Evolutionary conservation across 2,888 invertebrate genomes (phyloP), one percentile per base, ranked within the genome.

Genomic region (Matsumyia berberina): DNA sequence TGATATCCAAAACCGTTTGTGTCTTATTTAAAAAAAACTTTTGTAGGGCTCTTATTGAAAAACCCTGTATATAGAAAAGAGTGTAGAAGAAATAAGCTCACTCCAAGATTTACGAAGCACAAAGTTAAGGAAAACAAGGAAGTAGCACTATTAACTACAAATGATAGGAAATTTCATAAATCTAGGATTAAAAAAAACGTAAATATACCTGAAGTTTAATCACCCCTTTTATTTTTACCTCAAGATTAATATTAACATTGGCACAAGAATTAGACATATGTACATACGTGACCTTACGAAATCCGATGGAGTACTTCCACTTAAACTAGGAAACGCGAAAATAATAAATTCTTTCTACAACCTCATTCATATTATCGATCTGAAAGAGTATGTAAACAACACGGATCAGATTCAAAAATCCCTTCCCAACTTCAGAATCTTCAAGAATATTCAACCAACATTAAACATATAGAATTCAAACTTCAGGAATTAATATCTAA

Each of bases 51-150:
- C n/a, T n/a, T n/a, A n/a, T n/a, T n/a, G n/a, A n/a, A n/a, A n/a
- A n/a, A n/a, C n/a, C n/a, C n/a, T n/a, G n/a, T n/a, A 42, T 67
- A 44, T 57, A 67, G 85, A 55, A 87, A 86, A 57, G 86, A 86
- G 55, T 70, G 74, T 53, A 86, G 67, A 53, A 58, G 83, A 73
- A 85, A 86, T 60, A 80, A 86, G 15, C 17, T 72, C 12, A 80
- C 77, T 8, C 79, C 79, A 6, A 76, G 74, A 70, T 86, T 86
- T 60, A 60, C 72, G 4, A 70, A 78, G 35, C 80, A 87, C 31
- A 57, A 17, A 53, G 66, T 86, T 64, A 73, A 70, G 29, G 24
- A 79, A 82, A n/a, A n/a, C n/a, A n/a, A n/a, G n/a, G n/a, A n/a
- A n/a, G n/a, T n/a, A n/a, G n/a, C 74, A n/a, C 29, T 78, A 17